phyloP scores from a whole-genome alignment of 2,797 vertebrate species.

The Sebastes nivosus region DNA sequence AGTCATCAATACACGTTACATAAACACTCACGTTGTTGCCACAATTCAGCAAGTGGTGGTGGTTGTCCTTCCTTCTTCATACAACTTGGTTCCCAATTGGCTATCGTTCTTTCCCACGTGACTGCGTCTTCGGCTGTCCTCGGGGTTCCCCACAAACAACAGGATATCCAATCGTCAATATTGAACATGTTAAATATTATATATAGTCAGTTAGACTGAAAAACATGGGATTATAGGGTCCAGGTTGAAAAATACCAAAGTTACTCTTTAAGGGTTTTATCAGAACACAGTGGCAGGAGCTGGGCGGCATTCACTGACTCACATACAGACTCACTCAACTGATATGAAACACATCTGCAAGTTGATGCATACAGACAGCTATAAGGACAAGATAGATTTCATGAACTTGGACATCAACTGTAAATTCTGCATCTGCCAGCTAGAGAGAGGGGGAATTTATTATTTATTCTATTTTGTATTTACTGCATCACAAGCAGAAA shows the following conservation, averaged over 20 bases:
- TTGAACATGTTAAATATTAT: no score
- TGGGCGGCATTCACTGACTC: background rate
- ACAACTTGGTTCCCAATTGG: no score
- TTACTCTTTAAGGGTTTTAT: background rate
- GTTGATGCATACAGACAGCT: background rate
- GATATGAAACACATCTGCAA: background rate
- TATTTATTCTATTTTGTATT: background rate
- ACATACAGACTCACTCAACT: background rate
- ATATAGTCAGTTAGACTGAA: no score
- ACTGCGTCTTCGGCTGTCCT: no score
- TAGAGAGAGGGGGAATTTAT: background rate
- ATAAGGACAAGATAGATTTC: background rate
- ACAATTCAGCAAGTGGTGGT: no score
- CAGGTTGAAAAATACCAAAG: no score
- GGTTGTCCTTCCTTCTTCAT: no score
- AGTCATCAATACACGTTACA: fast-evolving
- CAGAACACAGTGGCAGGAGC: background rate
- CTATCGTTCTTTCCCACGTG: no score
- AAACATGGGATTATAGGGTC: no score
- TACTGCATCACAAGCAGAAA: background rate
- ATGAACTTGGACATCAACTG: background rate
- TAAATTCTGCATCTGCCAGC: background rate
- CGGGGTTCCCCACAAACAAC: no score
- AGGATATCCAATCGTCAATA: no score
- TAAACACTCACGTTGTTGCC: no score